Conservation (phyloP, 2,888 invertebrate species). For the Rhaphigaster nebulosa region DNA sequence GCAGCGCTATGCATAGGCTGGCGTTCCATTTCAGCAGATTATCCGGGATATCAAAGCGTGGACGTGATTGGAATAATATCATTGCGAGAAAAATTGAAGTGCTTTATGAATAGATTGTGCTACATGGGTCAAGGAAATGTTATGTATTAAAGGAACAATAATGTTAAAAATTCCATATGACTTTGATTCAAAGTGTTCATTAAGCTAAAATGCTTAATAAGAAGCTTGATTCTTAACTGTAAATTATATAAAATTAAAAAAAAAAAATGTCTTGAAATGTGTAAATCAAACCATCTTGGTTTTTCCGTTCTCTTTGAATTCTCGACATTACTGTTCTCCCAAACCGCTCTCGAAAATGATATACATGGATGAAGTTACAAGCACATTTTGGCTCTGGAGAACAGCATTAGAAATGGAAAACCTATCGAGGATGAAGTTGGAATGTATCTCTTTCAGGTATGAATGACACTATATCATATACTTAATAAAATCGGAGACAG, state of each 20-base stretch:
- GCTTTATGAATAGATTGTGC: neutral
- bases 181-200: neutral
- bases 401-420: constrained; percentile 34
- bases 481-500: too few species aligned
- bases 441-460: neutral
- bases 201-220: neutral
- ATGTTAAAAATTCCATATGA: constrained; percentile 4
- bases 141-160: neutral
- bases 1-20: neutral
- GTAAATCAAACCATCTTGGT: neutral
- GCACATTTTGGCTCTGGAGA: neutral
- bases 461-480: neutral
- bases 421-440: constrained; percentile 21
- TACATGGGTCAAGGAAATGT: neutral
- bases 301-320: neutral
- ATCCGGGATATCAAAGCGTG: neutral
- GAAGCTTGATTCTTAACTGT: too few species aligned
- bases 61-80: neutral
- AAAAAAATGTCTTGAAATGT: neutral
- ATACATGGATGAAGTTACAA: neutral
- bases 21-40: neutral
- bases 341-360: neutral
- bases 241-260: neutral
- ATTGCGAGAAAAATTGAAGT: neutral
- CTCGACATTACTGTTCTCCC: neutral